phyloP scores from a whole-genome alignment of 2,888 invertebrate species.

The Ashinkailepas kermadecensis region DNA sequence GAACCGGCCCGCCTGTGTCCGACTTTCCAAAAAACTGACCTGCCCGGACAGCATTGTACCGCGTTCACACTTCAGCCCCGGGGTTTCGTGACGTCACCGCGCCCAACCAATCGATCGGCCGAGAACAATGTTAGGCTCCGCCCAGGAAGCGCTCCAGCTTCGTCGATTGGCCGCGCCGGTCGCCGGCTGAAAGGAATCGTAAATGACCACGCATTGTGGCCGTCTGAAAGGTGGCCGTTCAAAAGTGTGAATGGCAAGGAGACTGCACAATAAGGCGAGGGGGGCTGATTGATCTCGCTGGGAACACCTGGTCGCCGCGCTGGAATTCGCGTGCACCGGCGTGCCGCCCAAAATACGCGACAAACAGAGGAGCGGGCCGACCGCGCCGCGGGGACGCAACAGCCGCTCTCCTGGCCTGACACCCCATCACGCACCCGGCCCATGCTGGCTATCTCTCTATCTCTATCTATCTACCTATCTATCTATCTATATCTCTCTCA shows the following conservation, averaged over 20 bases:
- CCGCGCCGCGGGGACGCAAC: not conserved
- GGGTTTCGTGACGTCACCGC: not conserved
- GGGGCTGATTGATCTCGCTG: conserved; percentile 19
- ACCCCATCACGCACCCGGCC: too few species aligned
- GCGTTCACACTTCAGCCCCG: conserved; percentile 10
- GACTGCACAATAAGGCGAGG: not conserved
- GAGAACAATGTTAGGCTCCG: conserved; percentile 23
- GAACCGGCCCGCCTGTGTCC: conserved; percentile 12
- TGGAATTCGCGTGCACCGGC: conserved; percentile 9
- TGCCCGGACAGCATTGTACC: not conserved
- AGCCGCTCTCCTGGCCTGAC: too few species aligned
- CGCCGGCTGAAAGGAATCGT: conserved; percentile 20
- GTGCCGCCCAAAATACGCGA: conserved; percentile 19
- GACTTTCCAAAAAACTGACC: conserved; percentile 23
- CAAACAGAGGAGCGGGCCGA: not conserved
- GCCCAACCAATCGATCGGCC: conserved; percentile 22
- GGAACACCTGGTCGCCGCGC: conserved; percentile 10
- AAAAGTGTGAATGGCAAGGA: conserved; percentile 21
- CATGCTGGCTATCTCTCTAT: too few species aligned
- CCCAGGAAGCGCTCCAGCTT: conserved; percentile 2
- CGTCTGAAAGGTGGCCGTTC: not conserved
- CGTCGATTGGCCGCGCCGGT: not conserved
- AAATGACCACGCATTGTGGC: conserved; percentile 24
- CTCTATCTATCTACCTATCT: too few species aligned
- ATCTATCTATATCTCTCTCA: too few species aligned